Conservation (phyloP, 2,888 invertebrate species). For the Lymantria monacha region DNA sequence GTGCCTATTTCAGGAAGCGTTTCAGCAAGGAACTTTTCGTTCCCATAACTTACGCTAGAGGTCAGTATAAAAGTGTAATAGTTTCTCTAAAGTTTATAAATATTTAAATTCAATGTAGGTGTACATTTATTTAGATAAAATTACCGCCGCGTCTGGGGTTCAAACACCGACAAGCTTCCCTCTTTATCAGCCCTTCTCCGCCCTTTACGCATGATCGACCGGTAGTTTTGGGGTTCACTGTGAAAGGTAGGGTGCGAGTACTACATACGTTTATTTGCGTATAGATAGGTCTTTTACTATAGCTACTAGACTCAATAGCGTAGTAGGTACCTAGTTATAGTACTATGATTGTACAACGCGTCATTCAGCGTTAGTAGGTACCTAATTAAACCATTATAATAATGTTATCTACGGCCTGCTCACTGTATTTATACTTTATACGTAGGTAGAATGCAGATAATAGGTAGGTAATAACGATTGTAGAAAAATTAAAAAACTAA, state of each 20-base stretch:
- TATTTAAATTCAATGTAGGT: too few species aligned
- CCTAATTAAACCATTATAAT: too few species aligned
- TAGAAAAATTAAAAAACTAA: too few species aligned
- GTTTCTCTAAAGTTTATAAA: conserved; percentile 11
- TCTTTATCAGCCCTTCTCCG: conserved; percentile 79
- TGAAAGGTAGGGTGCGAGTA: conserved; percentile 69
- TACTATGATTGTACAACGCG: conserved; percentile 23
- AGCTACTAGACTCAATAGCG: too few species aligned
- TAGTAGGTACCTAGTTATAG: conserved; percentile 15
- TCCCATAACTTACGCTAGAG: conserved; percentile 77
- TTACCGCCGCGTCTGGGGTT: conserved; percentile 52
- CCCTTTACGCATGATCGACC: conserved; percentile 83
- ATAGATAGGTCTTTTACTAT: conserved; percentile 23
- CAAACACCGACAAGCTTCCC: conserved; percentile 76
- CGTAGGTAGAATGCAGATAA: too few species aligned
- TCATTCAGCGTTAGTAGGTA: conserved; percentile 10
- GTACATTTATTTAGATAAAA: too few species aligned
- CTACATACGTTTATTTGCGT: conserved; percentile 24
- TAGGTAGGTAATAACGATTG: too few species aligned
- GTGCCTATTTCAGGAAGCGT: conserved; percentile 77
- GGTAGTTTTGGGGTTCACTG: conserved; percentile 77
- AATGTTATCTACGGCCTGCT: too few species aligned
- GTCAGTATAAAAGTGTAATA: conserved; percentile 57
- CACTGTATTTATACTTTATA: too few species aligned
- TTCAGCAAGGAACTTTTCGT: conserved; percentile 78